These are phyloP conservation scores for Fragum whitleyi DNA, from an alignment of 2,888 invertebrate genomes.

Conservation along the genomic window DNA sequence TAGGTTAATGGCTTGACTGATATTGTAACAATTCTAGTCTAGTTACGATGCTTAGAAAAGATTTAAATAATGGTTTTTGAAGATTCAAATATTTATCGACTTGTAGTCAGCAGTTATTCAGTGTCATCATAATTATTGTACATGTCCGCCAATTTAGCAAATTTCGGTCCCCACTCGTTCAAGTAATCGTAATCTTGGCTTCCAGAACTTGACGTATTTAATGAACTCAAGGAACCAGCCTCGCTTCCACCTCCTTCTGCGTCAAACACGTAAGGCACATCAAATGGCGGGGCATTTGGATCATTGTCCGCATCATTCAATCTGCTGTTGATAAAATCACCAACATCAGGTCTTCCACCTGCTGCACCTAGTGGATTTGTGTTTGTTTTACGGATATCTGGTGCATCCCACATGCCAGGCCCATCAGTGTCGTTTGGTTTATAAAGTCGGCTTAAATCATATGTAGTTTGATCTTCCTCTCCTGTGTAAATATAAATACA, in stretches of 20 bases:
- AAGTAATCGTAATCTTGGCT: conserved; percentile 98
- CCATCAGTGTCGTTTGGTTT: conserved; percentile 88
- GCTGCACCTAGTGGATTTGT: conserved; percentile 65
- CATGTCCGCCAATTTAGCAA: conserved; percentile 98
- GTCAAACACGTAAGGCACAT: conserved; percentile 98
- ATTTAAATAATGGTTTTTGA: too few species aligned
- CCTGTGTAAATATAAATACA: conserved; percentile 65
- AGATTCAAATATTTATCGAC: not conserved
- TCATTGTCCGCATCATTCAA: conserved; percentile 98
- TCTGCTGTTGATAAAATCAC: conserved; percentile 98
- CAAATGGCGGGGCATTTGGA: conserved; percentile 98
- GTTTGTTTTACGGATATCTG: conserved; percentile 38
- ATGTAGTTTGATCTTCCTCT: conserved; percentile 99
- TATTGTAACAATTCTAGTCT: too few species aligned
- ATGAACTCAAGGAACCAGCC: conserved; percentile 97
- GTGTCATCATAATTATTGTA: conserved; percentile 86
- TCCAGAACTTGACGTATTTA: conserved; percentile 92
- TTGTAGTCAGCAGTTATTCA: conserved; percentile 21
- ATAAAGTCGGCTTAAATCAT: conserved; percentile 98
- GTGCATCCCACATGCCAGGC: conserved; percentile 49
- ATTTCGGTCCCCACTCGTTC: conserved; percentile 98
- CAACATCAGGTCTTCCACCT: conserved; percentile 87
- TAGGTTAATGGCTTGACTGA: too few species aligned
- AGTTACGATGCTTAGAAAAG: too few species aligned
- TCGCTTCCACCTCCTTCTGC: conserved; percentile 98